Evolutionary conservation across 2,888 invertebrate species (phyloP), one percentile per base, ranked within the genome.

Genomic region (Sphinx pinastri): DNA sequence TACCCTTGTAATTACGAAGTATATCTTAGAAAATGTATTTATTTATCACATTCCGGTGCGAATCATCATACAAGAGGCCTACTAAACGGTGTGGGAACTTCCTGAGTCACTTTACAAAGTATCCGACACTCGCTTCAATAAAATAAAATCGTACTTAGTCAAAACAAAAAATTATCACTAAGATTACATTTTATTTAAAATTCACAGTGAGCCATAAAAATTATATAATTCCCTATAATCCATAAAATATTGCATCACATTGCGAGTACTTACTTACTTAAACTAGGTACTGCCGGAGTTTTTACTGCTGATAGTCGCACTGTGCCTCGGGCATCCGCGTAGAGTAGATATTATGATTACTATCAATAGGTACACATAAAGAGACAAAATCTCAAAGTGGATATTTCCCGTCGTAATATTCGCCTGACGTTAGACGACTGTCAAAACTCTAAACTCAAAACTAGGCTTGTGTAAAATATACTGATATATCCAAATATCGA

Each of bases 171-270:
- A 25, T 2, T 11, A n/a, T 16, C 11, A 31, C 2, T 8, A 10
- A n/a, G 12, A 49, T 47, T 49, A 63, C 47, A 5, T 63, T 19
- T 49, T 63, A 47, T 8, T 49, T 19, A 51, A 8, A 25, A 49
- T 49, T 19, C 63, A 19, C 49, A 19, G 13, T 19, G 13, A 55
- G 2, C 5, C 19, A 47, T 10, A 38, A 38, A 79, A 85, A 86
- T 89, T 89, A 89, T 88, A 84, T 90, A 91, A 90, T 87, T 82
- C 45, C 3, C 25, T 63, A 63, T 63, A 54, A 76, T 75, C 74
- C 73, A 75, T 79, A 74, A 75, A 78, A 80, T 81, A 89, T 91
- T 92, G 86, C 89, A 88, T 87, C 88, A 91, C 84, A 74, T 74
- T 54, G 16, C 52, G 75, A 72, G 67, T 31, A 60, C 38, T 68